Conservation (phyloP, 2,113 vertebrate genomes). For the Sylvilagus bachmani region DNA sequence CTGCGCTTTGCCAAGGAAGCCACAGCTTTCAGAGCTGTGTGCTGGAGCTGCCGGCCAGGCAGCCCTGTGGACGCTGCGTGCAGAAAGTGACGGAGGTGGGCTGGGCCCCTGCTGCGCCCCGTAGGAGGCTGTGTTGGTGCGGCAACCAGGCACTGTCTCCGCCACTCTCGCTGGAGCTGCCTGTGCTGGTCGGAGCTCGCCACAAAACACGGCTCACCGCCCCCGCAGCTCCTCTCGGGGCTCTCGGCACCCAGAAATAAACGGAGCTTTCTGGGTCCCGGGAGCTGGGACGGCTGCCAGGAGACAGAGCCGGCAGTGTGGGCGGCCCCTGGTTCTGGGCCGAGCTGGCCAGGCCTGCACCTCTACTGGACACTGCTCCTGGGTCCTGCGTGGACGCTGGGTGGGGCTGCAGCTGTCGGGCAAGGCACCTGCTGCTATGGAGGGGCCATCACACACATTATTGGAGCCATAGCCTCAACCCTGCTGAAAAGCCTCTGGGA, state of each 20-base stretch:
- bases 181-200: neutral
- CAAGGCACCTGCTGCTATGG: neutral
- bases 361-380: neutral
- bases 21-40: neutral
- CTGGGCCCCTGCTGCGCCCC: fast-evolving
- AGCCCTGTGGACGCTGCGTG: fast-evolving
- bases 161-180: neutral
- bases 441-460: neutral
- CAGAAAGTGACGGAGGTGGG: neutral
- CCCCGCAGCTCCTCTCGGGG: neutral
- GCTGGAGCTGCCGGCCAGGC: neutral
- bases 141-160: neutral
- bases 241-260: neutral
- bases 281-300: neutral
- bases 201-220: neutral
- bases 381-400: neutral
- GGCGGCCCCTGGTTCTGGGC: neutral
- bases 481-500: neutral
- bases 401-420: fast-evolving
- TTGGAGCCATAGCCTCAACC: neutral
- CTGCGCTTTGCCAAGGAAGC: neutral
- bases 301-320: neutral
- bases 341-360: fast-evolving
- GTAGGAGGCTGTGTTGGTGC: neutral
- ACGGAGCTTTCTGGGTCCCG: neutral